phyloP scores from a whole-genome alignment of 2,797 vertebrate genomes.

The Sylvilagus floridanus region DNA sequence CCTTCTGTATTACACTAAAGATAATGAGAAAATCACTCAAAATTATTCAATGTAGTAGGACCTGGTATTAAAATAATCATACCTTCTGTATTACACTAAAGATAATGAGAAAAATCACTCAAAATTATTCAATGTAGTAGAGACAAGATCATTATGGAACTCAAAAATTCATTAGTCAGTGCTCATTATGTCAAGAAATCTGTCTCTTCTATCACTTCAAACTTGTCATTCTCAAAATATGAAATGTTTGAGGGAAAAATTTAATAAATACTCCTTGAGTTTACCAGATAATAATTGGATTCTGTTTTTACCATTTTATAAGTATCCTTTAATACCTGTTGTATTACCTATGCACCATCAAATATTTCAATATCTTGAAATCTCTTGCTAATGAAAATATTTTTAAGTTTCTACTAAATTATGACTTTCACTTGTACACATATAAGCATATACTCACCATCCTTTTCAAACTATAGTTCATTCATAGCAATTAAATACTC shows the following conservation, averaged over 20 bases:
- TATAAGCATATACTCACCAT: not conserved
- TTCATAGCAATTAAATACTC: not conserved
- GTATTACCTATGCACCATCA: not conserved
- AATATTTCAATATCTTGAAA: constrained; percentile 6
- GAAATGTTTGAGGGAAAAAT: constrained; percentile 10
- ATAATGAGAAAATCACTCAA: not conserved
- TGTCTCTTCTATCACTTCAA: not conserved
- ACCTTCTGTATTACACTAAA: not conserved
- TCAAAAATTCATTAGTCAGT: not conserved
- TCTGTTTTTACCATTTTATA: not conserved
- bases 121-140: not conserved
- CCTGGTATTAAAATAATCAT: not conserved
- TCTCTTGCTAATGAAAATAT: not conserved
- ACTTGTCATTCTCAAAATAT: not conserved
- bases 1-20: not conserved
- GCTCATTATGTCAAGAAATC: not conserved
- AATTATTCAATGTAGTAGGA: not conserved
- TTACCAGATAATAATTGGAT: not conserved
- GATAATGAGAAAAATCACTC: not conserved
- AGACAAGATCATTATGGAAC: not conserved
- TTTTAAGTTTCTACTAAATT: not conserved
- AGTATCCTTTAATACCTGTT: not conserved
- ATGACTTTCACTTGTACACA: not conserved
- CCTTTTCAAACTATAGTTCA: not conserved
- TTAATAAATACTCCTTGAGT: not conserved